Evolutionary conservation across 2,797 vertebrate genomes (phyloP), one percentile per base, ranked within the genome.

Genomic region (Anguilla obscura): DNA sequence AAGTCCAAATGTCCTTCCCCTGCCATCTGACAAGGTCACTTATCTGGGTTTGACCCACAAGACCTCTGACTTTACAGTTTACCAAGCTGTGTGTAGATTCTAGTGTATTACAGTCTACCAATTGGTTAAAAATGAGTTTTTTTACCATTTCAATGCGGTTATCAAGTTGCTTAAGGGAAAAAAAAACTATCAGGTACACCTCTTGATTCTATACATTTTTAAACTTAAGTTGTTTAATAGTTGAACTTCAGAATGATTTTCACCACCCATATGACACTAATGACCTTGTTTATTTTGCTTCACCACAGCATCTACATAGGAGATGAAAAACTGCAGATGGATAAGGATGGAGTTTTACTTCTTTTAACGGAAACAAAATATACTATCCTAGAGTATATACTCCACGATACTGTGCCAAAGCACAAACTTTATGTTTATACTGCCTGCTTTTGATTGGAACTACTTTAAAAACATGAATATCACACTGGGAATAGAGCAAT

Each of bases 391-490:
- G 45, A 50, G 40, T 82, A 82, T 14, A 82, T n/a, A 48, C n/a
- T 82, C 18, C 21, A 50, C n/a, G 8, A 82, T 50, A 82, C 24
- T 69, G 63, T n/a, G 24, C 63, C 63, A 74, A 50, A 18, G 79
- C 1, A 18, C 27, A 85, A 85, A n/a, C 2, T 60, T 1, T 30
- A 18, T 56, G 66, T 85, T 85, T 74, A 52, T 36, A 74, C 50
- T n/a, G 58, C n/a, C 60, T 86, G 8, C 33, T 76, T 74, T 16
- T 82, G 24, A 82, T 76, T 85, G 66, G n/a, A 83, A 50, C 79
- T 83, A 16, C 45, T 58, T 30, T 27, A 74, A 84, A 45, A 84
- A 84, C 84, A 63, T 87, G 40, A 69, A 84, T 36, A 52, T 84
- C n/a, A 84, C 48, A 60, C 50, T 88, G 27, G 50, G 63, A 56